Evolutionary conservation across 2,797 vertebrate genomes (phyloP).

Genomic region (Clamator glandarius): DNA sequence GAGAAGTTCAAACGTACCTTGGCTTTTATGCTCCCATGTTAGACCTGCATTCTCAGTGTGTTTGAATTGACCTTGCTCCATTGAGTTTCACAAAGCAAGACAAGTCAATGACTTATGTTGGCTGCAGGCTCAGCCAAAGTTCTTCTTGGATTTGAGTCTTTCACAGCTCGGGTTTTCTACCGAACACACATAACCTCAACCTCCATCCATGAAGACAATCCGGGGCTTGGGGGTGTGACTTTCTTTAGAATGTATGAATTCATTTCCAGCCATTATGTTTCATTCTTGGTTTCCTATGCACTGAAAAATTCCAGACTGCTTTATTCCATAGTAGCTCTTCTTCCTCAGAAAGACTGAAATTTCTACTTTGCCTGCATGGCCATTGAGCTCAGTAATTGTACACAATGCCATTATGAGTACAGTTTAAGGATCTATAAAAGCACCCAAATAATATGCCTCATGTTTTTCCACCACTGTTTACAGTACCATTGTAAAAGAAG

Average conservation of each 20-base stretch:
- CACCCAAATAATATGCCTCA: not conserved
- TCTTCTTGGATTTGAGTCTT: not conserved
- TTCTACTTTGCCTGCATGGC: not conserved
- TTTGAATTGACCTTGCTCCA: not conserved
- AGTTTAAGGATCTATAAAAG: not conserved
- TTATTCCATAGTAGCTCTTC: not conserved
- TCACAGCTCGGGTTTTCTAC: not conserved
- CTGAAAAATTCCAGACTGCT: not conserved
- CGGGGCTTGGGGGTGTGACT: not conserved
- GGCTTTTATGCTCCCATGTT: rapidly evolving
- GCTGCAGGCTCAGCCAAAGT: not conserved
- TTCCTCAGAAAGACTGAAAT: not conserved
- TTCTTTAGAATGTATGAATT: not conserved
- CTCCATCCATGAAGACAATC: not conserved
- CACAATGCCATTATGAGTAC: not conserved
- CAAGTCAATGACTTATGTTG: not conserved
- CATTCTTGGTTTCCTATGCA: not conserved
- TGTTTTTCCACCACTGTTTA: not conserved
- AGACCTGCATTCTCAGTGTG: not conserved
- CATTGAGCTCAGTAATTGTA: not conserved
- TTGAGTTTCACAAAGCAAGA: not conserved
- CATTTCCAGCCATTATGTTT: not conserved
- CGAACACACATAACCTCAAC: not conserved
- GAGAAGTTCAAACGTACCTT: not conserved
- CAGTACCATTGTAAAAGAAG: not conserved